Base-by-base conservation (phyloP, 2,113 vertebrate genomes). In the Colistium nudipinnis region DNA sequence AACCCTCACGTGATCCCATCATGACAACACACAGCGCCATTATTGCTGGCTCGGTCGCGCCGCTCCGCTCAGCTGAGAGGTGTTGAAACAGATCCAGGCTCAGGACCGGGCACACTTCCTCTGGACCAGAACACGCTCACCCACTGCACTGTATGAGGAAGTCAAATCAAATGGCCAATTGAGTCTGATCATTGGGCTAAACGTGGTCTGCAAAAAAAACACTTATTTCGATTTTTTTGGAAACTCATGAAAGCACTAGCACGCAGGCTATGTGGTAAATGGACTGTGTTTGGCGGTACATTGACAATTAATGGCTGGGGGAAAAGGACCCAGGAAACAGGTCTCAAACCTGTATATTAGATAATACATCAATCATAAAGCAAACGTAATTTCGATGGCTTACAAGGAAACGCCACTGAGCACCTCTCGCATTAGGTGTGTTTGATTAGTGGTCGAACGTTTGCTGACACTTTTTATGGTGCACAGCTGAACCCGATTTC, bases 1-100 rank as follows among this genome's bases (percentile, higher is more conserved):
- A 33, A 59, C 10, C 19, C 28, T 82, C 65, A 57, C 35, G n/a
- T n/a, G n/a, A 28, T 19, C 2, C 56, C 30, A 55, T 61, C 25
- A 41, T 13, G 24, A 54, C 41, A 24, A 35, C 20, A 41, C 17
- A 25, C 62, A 30, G n/a, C 35, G 8, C 43, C 7, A 63, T 55
- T 68, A 76, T 67, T 33, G 59, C 45, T 1, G n/a, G 61, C 17
- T 11, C 45, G 9, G 35, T 68, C 55, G 9, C 47, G 61, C 51
- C 6, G 25, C 4, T 25, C 20, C 39, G 62, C 19, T 59, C 43
- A 17, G 62, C 63, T 33, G 24, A 19, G 62, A 81, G 74, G 74
- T 27, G 70, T 59, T 51, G 47, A 74, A 76, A 68, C 72, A 64
- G 76, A 84, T 65, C 74, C 1, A 17, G 55, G 79, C 67, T 84